These are phyloP conservation scores for Abrostola triplasia DNA, from an alignment of 2,888 invertebrate genomes.

Conservation along the genomic window DNA sequence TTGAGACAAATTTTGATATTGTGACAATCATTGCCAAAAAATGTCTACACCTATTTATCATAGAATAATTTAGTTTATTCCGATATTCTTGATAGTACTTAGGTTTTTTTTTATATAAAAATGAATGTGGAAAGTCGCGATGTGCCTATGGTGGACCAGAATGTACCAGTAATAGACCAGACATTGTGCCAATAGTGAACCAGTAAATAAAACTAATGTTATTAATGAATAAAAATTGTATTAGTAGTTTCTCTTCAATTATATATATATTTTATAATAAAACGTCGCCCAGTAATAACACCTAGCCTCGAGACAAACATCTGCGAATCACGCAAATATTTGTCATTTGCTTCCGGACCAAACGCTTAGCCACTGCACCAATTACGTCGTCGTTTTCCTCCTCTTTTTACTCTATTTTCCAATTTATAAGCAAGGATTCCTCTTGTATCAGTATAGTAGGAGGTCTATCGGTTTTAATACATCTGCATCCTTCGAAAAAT, in stretches of 20 bases:
- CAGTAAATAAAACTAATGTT: not conserved
- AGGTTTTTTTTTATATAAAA: conserved; percentile 1
- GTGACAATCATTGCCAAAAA: not conserved
- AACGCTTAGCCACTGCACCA: no score
- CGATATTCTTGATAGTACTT: not conserved
- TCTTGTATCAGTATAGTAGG: no score
- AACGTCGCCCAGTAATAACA: no score
- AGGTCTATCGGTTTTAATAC: no score
- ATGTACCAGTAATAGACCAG: not conserved
- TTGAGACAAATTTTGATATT: not conserved
- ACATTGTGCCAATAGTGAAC: conserved; percentile 2
- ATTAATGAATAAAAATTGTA: not conserved
- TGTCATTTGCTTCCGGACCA: no score
- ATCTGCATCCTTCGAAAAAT: no score
- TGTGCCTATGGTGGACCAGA: conserved; percentile 1
- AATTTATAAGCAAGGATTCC: not conserved
- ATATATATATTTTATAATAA: not conserved
- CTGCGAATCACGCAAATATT: no score
- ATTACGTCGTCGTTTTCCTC: conserved; percentile 6
- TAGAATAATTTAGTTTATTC: not conserved
- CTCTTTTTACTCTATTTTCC: conserved; percentile 22
- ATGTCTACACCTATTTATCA: not conserved
- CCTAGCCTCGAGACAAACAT: no score
- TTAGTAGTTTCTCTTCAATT: no score
- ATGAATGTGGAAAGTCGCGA: conserved; percentile 2